Percentiles rank a stretch among this genome's conserved stretches.
Conservation (phyloP, 2,888 invertebrate genomes). For the Hirtodrosophila duncani region DNA sequence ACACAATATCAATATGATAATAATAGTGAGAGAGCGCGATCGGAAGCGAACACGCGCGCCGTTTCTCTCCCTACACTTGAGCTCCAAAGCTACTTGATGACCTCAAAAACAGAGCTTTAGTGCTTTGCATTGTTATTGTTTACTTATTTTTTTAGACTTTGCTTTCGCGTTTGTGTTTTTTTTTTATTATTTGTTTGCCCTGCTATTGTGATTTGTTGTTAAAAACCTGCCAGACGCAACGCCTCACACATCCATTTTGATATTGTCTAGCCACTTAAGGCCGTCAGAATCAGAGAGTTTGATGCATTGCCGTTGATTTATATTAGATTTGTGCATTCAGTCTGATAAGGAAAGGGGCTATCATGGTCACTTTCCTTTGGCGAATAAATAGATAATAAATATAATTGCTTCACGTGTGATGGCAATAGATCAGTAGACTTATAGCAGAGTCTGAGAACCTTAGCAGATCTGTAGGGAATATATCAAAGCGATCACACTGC, state of each 20-base stretch:
- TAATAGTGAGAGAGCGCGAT: conserved; percentile 4
- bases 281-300: conserved; percentile 25
- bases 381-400: conserved; percentile 4
- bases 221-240: neutral
- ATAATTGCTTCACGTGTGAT: too few relatives aligned
- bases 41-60: conserved; percentile 25
- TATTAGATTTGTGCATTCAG: too few relatives aligned
- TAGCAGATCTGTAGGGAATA: too few relatives aligned
- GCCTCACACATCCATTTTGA: conserved; percentile 1
- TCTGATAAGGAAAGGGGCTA: conserved; percentile 41
- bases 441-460: too few relatives aligned
- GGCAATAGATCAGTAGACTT: too few relatives aligned
- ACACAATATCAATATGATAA: neutral
- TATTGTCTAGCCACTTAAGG: conserved; percentile 38
- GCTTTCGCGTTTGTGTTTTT: conserved; percentile 6
- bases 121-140: conserved; percentile 30
- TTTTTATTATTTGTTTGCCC: conserved; percentile 6
- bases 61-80: conserved; percentile 3
- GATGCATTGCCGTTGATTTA: conserved; percentile 47
- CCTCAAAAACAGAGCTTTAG: conserved; percentile 49
- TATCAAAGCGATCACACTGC: too few relatives aligned
- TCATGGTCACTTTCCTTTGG: conserved; percentile 31
- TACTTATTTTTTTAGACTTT: conserved; percentile 16
- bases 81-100: conserved; percentile 28
- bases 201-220: conserved; percentile 6